Base-by-base conservation (phyloP, 2,888 invertebrate species). In the Pasiphila rectangulata region DNA sequence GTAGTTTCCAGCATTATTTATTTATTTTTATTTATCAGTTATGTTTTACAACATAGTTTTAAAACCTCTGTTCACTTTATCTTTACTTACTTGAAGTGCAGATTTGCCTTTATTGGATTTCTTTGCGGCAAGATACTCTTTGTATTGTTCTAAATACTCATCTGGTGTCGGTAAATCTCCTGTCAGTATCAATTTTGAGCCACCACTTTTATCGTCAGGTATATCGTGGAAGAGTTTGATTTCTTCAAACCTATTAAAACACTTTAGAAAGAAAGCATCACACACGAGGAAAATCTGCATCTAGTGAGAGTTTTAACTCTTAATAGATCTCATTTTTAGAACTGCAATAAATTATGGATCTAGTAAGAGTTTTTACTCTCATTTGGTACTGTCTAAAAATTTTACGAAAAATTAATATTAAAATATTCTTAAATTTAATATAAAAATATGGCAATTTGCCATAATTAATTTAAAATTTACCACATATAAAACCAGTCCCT, bases 401-500 rank as follows among this genome's bases (percentile, higher is more conserved):
- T n/a, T n/a, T n/a, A n/a, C n/a, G n/a, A n/a, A n/a, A n/a, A n/a
- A n/a, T n/a, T n/a, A n/a, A n/a, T n/a, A n/a, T n/a, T n/a, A 15
- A 3, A 20, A 19, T 7, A 29, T 2, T 21, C 7, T 21, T 21
- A 21, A 21, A 6, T 6, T 4, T 2, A 17, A 9, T 17, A 1
- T 19, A 17, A 1, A 9, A 10, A 32, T 5, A 17, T 19, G n/a
- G n/a, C 13, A 27, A n/a, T 21, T 21, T 2, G 4, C 4, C 6
- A 21, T 21, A 4, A 1, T 21, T 4, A 21, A 21, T 19, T 9
- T n/a, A 5, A 6, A 27, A 6, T 16, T 59, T 69, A 83, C 84
- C 84, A 84, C 59, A 67, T 65, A n/a, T 57, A 48, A 59, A 83
- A 80, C 84, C 85, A 85, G 30, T 65, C 57, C 46, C 81, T 70